Base-by-base conservation (phyloP, 2,113 vertebrate species). In the Leucopternis melanops region DNA sequence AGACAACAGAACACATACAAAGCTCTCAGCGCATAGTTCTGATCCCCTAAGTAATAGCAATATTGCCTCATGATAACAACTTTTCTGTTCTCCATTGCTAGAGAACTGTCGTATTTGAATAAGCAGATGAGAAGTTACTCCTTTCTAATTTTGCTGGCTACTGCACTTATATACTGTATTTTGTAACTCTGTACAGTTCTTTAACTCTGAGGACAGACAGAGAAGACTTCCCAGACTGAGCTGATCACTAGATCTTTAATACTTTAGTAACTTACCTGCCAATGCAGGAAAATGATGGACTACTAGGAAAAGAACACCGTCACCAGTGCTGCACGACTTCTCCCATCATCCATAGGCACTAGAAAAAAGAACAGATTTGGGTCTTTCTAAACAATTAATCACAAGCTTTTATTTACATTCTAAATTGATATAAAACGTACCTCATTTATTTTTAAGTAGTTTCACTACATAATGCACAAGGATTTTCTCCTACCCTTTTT, bases 301-400 rank as follows among this genome's bases (percentile, higher is more conserved):
- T 38, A 4, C 23, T 36, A 50, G 32, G 49, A 50, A 74, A 73
- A 62, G 85, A 54, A 36, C 2, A 42, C 4, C n/a, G 26, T 27
- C 61, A 65, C 29, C 36, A n/a, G 32, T 54, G 44, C 71, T 65
- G 4, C 40, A 40, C 0, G 0, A 31, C 19, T n/a, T 67, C 21
- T 11, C 25, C 22, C 3, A 2, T 29, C 38, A 82, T 34, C 44
- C n/a, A 18, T 1, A 7, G n/a, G 13, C 50, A 72, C 78, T 40
- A 44, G 19, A 9, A 45, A 59, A 86, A n/a, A 84, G 0, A 81
- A 32, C 10, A 69, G 17, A 70, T 47, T 31, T 65, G 7, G 1
- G 25, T 61, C 58, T 92, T 90, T 69, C 27, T 44, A 40, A 90
- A 27, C 14, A 57, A 16, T 27, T n/a, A 27, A 71, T 67, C 29